These are phyloP conservation scores for Mobula hypostoma DNA, from an alignment of 2,113 vertebrate genomes.

Conservation along the genomic window DNA sequence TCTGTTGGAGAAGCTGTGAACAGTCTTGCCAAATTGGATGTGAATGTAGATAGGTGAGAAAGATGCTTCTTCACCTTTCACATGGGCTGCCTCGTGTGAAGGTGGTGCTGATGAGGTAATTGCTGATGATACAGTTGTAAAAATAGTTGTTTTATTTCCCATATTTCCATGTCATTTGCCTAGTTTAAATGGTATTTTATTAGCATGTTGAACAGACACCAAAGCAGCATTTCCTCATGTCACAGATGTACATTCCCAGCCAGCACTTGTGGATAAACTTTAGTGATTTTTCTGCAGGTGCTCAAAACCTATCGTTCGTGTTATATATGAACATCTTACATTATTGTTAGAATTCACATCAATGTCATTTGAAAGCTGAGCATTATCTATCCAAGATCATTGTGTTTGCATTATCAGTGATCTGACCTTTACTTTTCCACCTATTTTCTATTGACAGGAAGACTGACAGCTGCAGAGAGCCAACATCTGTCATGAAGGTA, in stretches of 20 bases:
- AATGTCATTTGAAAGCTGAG: not conserved
- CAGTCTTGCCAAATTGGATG: not conserved
- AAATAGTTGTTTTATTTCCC: not conserved
- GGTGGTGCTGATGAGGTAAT: not conserved
- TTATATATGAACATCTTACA: not conserved
- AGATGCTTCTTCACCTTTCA: not conserved
- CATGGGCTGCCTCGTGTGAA: not conserved
- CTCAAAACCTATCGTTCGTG: not conserved
- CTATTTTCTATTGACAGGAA: not conserved
- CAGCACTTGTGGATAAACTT: not conserved
- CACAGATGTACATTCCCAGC: not conserved
- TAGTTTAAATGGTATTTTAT: not conserved
- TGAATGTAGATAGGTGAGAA: not conserved
- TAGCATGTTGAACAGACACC: not conserved
- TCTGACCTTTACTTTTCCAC: not conserved
- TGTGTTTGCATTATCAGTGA: not conserved
- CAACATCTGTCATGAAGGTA: no score
- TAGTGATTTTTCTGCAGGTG: not conserved
- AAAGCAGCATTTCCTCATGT: not conserved
- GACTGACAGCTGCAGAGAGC: no score
- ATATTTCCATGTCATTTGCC: not conserved
- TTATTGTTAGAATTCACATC: not conserved
- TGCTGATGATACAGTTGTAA: constrained; percentile 2
- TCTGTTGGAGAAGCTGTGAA: not conserved
- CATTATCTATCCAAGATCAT: not conserved